phyloP scores from a whole-genome alignment of 2,797 vertebrate genomes.

The Myotis planiceps region DNA sequence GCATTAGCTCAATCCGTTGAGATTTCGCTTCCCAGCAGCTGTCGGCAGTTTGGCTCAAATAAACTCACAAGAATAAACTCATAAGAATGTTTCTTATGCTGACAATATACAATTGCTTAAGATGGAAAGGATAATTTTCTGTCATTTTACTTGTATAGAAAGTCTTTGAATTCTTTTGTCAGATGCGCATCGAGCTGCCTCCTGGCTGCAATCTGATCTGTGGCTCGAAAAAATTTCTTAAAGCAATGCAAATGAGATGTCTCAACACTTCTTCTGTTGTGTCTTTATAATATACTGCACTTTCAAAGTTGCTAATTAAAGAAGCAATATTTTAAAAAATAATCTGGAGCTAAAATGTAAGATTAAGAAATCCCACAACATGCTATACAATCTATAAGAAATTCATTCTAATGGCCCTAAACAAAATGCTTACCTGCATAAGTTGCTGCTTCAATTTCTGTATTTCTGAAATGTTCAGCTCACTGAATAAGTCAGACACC shows the following conservation, averaged over 20 bases:
- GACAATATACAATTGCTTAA: not conserved
- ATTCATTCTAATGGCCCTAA: not conserved
- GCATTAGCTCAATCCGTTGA: too few relatives aligned
- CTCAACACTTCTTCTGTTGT: not conserved
- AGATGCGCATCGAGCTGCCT: not conserved
- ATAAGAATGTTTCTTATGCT: too few relatives aligned
- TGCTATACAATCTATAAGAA: not conserved
- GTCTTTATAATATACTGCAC: not conserved
- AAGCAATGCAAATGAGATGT: not conserved
- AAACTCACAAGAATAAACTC: too few relatives aligned
- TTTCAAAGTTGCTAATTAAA: not conserved
- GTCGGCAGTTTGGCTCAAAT: too few relatives aligned
- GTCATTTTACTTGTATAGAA: not conserved
- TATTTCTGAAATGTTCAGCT: constrained; percentile 98
- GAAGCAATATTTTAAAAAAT: not conserved
- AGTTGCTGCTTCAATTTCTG: constrained; percentile 99
- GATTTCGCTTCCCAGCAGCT: too few relatives aligned
- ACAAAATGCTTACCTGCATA: constrained; percentile 92
- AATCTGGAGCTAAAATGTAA: not conserved
- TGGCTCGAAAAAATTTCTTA: not conserved
- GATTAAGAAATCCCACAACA: not conserved
- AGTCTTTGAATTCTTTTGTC: not conserved
- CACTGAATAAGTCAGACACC: constrained; percentile 97
- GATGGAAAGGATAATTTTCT: not conserved
- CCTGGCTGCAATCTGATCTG: not conserved